Evolutionary conservation across 2,797 vertebrate genomes (phyloP).

Genomic region (Phataginus tetradactyla): DNA sequence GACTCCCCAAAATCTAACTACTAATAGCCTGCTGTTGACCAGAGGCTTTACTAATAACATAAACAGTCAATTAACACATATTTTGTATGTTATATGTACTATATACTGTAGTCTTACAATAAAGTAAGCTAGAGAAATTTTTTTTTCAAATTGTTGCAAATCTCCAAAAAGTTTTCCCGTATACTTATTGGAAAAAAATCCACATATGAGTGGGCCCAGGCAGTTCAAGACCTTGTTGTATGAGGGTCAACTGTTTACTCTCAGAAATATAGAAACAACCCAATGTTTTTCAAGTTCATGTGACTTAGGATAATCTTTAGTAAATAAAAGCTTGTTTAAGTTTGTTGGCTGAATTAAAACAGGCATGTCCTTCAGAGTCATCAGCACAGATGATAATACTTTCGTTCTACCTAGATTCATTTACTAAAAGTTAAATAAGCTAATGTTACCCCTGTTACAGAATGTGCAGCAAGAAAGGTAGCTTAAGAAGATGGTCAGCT

Average conservation of each 20-base stretch:
- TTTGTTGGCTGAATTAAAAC: not conserved
- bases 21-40: too few species aligned
- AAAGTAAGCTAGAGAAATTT: too few species aligned
- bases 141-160: too few species aligned
- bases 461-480: not conserved
- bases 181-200: too few species aligned
- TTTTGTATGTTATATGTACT: too few species aligned
- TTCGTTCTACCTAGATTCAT: not conserved
- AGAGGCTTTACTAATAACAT: too few species aligned
- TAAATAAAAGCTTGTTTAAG: not conserved
- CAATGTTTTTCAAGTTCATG: not conserved
- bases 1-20: too few species aligned
- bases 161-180: too few species aligned
- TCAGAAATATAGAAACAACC: not conserved
- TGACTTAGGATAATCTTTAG: not conserved
- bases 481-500: not conserved
- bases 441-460: not conserved
- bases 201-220: too few species aligned
- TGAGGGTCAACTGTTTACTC: not conserved
- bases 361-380: not conserved
- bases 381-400: not conserved
- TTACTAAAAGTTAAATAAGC: not conserved
- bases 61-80: too few species aligned
- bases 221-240: too few species aligned
- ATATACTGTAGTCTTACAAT: too few species aligned